A percentile compares a stretch with the other conserved stretches of the same genome.
Conservation (phyloP, 2,113 vertebrate species). For the Urocynchramus pylzowi region DNA sequence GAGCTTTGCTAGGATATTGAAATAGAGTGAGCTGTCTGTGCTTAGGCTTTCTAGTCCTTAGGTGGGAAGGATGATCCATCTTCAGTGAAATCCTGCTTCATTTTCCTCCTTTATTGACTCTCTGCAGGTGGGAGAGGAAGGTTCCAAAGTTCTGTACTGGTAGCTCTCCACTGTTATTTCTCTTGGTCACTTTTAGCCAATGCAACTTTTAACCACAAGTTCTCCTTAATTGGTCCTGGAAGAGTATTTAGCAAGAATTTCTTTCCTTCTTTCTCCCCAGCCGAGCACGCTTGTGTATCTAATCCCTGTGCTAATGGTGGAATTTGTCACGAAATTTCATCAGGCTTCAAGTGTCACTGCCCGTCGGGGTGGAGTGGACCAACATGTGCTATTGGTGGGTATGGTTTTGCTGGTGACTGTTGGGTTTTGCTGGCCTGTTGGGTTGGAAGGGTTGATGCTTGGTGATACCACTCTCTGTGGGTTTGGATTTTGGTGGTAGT, state of each 20-base stretch:
- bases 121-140: not conserved
- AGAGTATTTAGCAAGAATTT: not conserved
- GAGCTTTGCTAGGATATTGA: not conserved
- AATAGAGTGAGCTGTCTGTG: not conserved
- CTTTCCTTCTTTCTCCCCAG: constrained; percentile 63
- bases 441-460: not conserved
- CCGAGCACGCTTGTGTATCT: constrained; percentile 91
- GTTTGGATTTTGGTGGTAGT: not conserved
- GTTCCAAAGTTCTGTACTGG: not conserved
- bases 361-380: constrained; percentile 89
- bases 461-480: not conserved
- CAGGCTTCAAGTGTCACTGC: constrained; percentile 92
- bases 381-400: constrained; percentile 91
- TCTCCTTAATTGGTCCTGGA: not conserved
- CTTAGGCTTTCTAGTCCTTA: not conserved
- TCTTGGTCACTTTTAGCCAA: not conserved
- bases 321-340: constrained; percentile 86
- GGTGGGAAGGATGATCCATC: not conserved
- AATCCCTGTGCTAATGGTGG: constrained; percentile 94
- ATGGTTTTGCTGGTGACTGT: not conserved
- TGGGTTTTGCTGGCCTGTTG: no score
- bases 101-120: not conserved
- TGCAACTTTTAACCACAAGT: accelerated
- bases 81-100: not conserved
- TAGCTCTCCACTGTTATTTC: not conserved